Conservation (phyloP, 2,113 vertebrate species). For the Eolophus roseicapilla region DNA sequence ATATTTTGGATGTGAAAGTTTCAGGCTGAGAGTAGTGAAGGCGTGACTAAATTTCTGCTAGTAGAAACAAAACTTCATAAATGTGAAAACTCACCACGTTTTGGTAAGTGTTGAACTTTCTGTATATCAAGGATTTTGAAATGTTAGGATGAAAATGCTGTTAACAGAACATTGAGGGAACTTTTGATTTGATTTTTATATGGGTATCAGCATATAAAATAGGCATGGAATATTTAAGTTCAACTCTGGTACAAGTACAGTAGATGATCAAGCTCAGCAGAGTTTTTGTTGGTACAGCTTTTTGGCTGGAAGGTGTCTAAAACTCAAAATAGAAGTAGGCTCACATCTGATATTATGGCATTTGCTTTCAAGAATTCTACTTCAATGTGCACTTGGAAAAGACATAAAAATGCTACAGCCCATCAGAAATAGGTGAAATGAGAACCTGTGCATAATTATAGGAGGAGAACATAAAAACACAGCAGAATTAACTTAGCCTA, state of each 20-base stretch:
- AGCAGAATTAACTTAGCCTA: conserved; percentile 25
- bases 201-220: conserved; percentile 7
- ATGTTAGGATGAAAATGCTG: not conserved
- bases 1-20: not conserved
- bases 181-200: conserved; percentile 23
- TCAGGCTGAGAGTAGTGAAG: not conserved
- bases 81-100: not conserved
- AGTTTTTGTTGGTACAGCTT: conserved; percentile 68
- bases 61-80: not conserved
- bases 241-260: conserved; percentile 28
- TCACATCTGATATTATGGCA: conserved; percentile 68
- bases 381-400: conserved; percentile 64
- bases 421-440: conserved; percentile 50
- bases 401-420: conserved; percentile 55
- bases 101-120: not conserved
- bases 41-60: not conserved
- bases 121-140: not conserved
- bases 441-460: conserved; percentile 56
- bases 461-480: conserved; percentile 14
- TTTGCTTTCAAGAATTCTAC: conserved; percentile 48
- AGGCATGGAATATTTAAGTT: conserved; percentile 39
- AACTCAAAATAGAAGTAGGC: conserved; percentile 62
- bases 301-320: conserved; percentile 65
- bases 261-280: conserved; percentile 51
- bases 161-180: not conserved